These are phyloP conservation scores for Drosophila nannoptera DNA, from an alignment of 1,140 invertebrate species.

Conservation along the genomic window DNA sequence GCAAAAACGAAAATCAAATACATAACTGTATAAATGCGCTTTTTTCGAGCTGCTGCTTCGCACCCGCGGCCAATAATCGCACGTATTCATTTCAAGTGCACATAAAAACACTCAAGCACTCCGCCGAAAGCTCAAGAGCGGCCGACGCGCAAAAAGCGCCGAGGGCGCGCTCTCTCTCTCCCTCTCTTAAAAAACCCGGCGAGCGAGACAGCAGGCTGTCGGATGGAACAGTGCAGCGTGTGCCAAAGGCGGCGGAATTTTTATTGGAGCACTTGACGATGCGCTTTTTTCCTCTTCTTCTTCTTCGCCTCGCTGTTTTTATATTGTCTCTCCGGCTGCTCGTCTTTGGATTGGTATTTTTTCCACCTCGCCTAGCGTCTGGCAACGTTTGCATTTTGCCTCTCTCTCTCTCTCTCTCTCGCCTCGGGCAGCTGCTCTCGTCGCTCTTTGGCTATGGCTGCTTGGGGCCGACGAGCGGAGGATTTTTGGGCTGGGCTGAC, in stretches of 20 bases:
- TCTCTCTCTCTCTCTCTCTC: background rate
- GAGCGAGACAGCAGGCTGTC: conserved; percentile 18
- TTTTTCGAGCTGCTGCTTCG: conserved; percentile 40
- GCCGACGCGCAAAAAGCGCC: conserved; percentile 46
- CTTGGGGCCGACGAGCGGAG: conserved; percentile 23
- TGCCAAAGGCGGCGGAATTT: conserved; percentile 70
- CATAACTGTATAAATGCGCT: conserved; percentile 40
- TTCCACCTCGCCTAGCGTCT: conserved; percentile 13
- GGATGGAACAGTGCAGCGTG: conserved; percentile 54
- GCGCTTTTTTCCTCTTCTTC: conserved; percentile 48
- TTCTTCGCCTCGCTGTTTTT: conserved; percentile 24
- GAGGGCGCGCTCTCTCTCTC: conserved; percentile 56
- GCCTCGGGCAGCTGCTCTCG: conserved; percentile 4
- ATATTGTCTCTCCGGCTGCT: conserved; percentile 44
- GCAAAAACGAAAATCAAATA: conserved; percentile 60
- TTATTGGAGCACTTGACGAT: conserved; percentile 71
- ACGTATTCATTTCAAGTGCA: conserved; percentile 73
- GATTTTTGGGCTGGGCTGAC: conserved; percentile 65
- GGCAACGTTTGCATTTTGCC: conserved; percentile 26
- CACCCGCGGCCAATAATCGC: conserved; percentile 57
- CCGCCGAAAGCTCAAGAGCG: conserved; percentile 46
- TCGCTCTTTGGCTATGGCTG: conserved; percentile 19
- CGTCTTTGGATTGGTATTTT: conserved; percentile 69
- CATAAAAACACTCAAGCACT: conserved; percentile 67
- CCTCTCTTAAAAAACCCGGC: conserved; percentile 61